Percentiles rank a stretch among this genome's conserved stretches.
Conservation (phyloP, 2,797 vertebrate species). For the Pseudochaenichthys georgianus region DNA sequence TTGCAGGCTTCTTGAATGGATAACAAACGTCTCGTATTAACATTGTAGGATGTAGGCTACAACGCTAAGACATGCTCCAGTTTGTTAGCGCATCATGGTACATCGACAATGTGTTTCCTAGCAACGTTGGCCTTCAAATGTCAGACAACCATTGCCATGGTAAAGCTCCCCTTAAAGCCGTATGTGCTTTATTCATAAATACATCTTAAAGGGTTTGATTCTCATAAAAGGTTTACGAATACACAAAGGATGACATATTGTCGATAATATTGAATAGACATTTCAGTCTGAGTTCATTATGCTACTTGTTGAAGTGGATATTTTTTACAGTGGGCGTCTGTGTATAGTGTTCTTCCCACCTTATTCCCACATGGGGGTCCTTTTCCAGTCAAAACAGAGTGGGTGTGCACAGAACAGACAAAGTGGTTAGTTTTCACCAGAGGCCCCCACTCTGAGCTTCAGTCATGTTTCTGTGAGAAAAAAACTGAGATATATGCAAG, state of each 20-base stretch:
- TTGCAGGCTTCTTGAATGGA: background rate
- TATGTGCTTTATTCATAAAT: background rate
- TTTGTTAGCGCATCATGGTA: background rate
- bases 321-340: slow-evolving; percentile 48
- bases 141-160: background rate
- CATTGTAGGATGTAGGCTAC: no score
- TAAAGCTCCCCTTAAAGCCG: background rate
- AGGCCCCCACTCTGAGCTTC: slow-evolving; percentile 29
- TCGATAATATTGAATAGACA: background rate
- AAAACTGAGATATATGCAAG: slow-evolving; percentile 43
- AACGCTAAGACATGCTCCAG: no score
- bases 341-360: slow-evolving; percentile 61
- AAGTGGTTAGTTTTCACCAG: slow-evolving; percentile 31
- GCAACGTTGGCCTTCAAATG: background rate
- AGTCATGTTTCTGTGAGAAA: slow-evolving; percentile 44
- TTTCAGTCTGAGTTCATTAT: no score
- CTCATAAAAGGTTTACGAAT: background rate
- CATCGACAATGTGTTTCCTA: background rate
- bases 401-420: slow-evolving; percentile 52
- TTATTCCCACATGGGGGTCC: slow-evolving; percentile 76
- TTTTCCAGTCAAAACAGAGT: slow-evolving; percentile 75
- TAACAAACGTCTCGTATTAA: background rate
- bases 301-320: background rate
- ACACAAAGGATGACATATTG: background rate
- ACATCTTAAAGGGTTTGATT: background rate